These are phyloP conservation scores for Melanotaenia nigrans DNA, from an alignment of 2,797 vertebrate genomes.

Conservation along the genomic window DNA sequence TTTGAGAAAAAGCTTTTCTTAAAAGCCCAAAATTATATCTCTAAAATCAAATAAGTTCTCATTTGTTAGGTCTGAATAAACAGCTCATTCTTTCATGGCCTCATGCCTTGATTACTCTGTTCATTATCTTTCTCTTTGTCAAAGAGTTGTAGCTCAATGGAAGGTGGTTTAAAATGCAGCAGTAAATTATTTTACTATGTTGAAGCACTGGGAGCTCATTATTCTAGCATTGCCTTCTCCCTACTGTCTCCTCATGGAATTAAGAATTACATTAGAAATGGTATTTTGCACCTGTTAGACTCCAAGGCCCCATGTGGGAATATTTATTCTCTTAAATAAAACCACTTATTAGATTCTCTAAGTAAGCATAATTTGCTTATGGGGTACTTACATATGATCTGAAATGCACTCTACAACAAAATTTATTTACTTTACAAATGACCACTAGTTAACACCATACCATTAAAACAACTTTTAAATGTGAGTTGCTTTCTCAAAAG, in stretches of 20 bases:
- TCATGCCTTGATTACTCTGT: neutral
- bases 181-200: neutral
- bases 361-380: neutral
- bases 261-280: neutral
- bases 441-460: too few relatives aligned
- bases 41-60: neutral
- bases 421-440: too few relatives aligned
- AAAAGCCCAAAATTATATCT: neutral
- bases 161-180: neutral
- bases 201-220: neutral
- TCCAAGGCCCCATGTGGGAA: neutral
- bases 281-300: neutral
- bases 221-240: neutral
- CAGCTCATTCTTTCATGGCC: neutral
- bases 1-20: too few relatives aligned
- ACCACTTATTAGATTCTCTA: neutral
- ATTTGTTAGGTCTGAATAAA: neutral
- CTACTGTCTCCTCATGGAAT: neutral
- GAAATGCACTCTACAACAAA: too few relatives aligned
- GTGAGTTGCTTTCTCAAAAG: neutral
- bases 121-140: neutral
- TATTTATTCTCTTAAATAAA: neutral
- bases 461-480: neutral
- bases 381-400: neutral
- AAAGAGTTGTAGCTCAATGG: neutral